A percentile compares a stretch with the other conserved stretches of the same genome.
These are phyloP conservation scores for Creontiades dilutus DNA, from an alignment of 2,888 invertebrate species.

Conservation along the genomic window DNA sequence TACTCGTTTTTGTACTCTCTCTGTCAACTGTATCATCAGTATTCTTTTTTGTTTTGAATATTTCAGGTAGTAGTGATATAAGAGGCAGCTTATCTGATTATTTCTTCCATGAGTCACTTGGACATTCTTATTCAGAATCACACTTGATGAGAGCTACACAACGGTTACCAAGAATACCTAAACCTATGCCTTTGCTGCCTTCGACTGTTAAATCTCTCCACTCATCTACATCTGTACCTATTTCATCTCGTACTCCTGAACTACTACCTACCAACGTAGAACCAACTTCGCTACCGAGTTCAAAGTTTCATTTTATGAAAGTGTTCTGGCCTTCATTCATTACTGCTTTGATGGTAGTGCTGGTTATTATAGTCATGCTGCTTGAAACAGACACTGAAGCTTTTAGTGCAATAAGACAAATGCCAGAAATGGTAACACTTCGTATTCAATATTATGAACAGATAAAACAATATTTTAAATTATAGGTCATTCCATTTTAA, in stretches of 20 bases:
- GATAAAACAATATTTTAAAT: constrained; percentile 85
- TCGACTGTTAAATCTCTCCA: constrained; percentile 41
- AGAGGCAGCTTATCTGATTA: constrained; percentile 82
- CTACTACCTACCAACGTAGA: constrained; percentile 72
- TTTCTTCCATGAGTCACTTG: constrained; percentile 87
- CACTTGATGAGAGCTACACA: constrained; percentile 82
- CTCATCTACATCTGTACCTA: constrained; percentile 77
- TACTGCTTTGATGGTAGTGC: constrained; percentile 85
- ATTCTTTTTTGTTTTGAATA: not conserved
- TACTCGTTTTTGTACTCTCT: too few relatives aligned
- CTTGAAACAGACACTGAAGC: constrained; percentile 89
- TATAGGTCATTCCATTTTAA: constrained; percentile 51
- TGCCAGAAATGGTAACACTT: constrained; percentile 87
- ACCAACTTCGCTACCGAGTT: constrained; percentile 77
- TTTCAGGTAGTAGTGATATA: constrained; percentile 60
- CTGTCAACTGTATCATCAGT: too few relatives aligned
- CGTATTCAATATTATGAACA: constrained; percentile 91
- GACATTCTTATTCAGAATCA: constrained; percentile 90
- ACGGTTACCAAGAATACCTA: constrained; percentile 80
- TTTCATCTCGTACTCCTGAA: constrained; percentile 74
- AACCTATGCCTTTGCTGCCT: constrained; percentile 77
- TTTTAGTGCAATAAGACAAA: constrained; percentile 84
- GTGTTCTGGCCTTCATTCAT: constrained; percentile 89
- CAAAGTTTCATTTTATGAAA: constrained; percentile 84
- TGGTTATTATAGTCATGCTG: constrained; percentile 85